phyloP scores from a whole-genome alignment of 2,888 invertebrate genomes.

The Willowsia nigromaculata region DNA sequence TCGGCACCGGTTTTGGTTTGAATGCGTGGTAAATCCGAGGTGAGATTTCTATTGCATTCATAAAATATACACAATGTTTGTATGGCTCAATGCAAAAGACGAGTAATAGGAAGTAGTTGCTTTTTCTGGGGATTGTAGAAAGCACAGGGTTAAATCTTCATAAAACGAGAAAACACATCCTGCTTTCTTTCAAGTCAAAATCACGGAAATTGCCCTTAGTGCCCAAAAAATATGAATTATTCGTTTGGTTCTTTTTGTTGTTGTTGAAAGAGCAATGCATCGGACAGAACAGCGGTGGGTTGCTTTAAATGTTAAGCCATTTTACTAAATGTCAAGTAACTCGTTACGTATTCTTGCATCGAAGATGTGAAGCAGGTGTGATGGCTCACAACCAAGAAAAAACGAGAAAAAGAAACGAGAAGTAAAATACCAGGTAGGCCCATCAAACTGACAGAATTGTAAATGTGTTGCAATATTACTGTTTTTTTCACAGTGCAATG shows the following conservation, averaged over 20 bases:
- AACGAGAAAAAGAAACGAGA: neutral
- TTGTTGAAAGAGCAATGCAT: too few species aligned
- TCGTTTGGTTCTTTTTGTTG: neutral
- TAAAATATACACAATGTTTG: neutral
- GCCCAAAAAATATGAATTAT: neutral
- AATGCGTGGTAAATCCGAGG: neutral
- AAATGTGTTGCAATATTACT: conserved; percentile 1
- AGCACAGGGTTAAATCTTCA: neutral
- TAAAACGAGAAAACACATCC: neutral
- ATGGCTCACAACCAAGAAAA: neutral
- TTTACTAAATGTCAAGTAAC: neutral
- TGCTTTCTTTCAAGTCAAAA: neutral
- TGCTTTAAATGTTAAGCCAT: neutral
- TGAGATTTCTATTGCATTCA: conserved; percentile 5
- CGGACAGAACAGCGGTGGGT: neutral
- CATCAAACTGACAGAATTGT: conserved; percentile 26
- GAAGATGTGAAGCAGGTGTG: neutral
- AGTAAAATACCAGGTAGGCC: conserved; percentile 17
- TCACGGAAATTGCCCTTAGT: neutral
- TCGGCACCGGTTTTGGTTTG: neutral
- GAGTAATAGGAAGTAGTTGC: neutral
- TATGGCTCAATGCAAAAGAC: neutral
- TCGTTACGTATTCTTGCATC: neutral
- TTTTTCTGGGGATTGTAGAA: neutral
- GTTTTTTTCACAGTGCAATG: neutral